phyloP scores from a whole-genome alignment of 2,888 invertebrate species.

The Achlya flavicornis region DNA sequence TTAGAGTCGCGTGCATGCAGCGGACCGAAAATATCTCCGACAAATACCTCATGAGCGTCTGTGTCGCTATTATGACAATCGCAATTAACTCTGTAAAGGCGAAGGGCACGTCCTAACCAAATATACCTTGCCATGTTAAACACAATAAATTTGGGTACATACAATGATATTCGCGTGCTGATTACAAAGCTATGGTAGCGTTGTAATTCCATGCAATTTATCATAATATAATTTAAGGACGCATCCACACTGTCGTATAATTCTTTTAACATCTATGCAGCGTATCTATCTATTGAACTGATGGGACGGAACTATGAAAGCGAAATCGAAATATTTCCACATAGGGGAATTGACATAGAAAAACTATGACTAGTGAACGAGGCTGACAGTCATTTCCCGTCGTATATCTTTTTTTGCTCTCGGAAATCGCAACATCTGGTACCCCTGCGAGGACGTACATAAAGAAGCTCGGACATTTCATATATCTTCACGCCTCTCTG shows the following conservation, averaged over 20 bases:
- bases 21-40: conserved; percentile 47
- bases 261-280: neutral
- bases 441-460: conserved; percentile 44
- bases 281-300: neutral
- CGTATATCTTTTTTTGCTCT: conserved; percentile 70
- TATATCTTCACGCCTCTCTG: conserved; percentile 42
- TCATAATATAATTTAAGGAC: neutral
- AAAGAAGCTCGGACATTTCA: conserved; percentile 46
- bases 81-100: conserved; percentile 54
- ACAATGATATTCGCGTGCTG: conserved; percentile 27
- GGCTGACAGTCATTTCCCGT: conserved; percentile 75
- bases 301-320: conserved; percentile 8
- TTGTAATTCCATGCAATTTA: neutral
- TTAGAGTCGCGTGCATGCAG: conserved; percentile 41
- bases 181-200: conserved; percentile 42
- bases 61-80: conserved; percentile 41
- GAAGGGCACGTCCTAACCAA: conserved; percentile 59
- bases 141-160: conserved; percentile 34
- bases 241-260: neutral
- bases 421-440: conserved; percentile 78
- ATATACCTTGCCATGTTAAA: conserved; percentile 50
- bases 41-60: conserved; percentile 33
- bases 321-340: conserved; percentile 41
- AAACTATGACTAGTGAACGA: conserved; percentile 66
- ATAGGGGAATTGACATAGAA: conserved; percentile 47